phyloP scores from a whole-genome alignment of 2,888 invertebrate species.

The Volucella bombylans region DNA sequence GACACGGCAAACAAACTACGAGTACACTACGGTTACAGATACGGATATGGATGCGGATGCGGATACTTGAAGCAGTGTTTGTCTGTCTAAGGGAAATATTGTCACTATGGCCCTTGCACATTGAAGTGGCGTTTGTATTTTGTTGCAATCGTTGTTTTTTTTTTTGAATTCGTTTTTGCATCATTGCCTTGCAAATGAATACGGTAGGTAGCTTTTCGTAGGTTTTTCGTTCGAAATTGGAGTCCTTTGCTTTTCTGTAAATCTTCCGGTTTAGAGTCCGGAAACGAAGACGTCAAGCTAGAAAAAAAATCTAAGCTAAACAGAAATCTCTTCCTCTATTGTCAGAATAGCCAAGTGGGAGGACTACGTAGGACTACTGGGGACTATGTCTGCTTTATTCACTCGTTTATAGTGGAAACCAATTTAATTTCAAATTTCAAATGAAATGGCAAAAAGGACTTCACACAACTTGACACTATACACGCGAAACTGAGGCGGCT shows the following conservation, averaged over 20 bases:
- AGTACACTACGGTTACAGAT: no score
- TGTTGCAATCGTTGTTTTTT: not conserved
- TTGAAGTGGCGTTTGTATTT: slow-evolving; percentile 27
- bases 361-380: not conserved
- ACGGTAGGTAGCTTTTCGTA: slow-evolving; percentile 28
- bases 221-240: slow-evolving; percentile 47
- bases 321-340: slow-evolving; percentile 18
- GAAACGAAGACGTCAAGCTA: slow-evolving; percentile 38
- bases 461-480: slow-evolving; percentile 61
- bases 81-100: slow-evolving; percentile 52
- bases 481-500: slow-evolving; percentile 49
- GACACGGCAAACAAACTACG: no score
- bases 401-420: slow-evolving; percentile 40
- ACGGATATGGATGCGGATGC: no score
- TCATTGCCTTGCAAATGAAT: slow-evolving; percentile 65
- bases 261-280: slow-evolving; percentile 29
- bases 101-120: slow-evolving; percentile 49
- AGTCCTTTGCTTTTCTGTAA: slow-evolving; percentile 43
- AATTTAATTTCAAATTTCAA: slow-evolving; percentile 66
- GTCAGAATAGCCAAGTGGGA: slow-evolving; percentile 34
- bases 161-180: slow-evolving; percentile 19
- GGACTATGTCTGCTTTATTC: not conserved
- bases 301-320: slow-evolving; percentile 14
- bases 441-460: slow-evolving; percentile 59
- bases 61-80: slow-evolving; percentile 26